Base-by-base conservation (phyloP, 2,797 vertebrate species). In the Sebastes kiyomatsui region DNA sequence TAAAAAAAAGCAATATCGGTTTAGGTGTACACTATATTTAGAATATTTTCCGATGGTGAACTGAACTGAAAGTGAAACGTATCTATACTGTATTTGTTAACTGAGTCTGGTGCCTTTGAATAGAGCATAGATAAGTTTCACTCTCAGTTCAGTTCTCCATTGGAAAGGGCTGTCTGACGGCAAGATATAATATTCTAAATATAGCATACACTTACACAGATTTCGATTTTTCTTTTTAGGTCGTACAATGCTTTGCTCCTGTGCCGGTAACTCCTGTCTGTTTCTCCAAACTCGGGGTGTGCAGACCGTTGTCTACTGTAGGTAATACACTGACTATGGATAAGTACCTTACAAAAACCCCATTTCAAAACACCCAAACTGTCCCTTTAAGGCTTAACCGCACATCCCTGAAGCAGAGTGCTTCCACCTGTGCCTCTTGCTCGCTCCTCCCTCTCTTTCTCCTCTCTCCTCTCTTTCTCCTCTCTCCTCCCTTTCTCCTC, bases 341-440 rank as follows among this genome's bases (percentile, higher is more conserved):
- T 54, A 54, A 54, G 20, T 54, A 22, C 49, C 49, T 54, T 30
- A 30, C 28, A 30, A 54, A 2, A 54, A 54, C 49, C 2, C 20
- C 20, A n/a, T n/a, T 54, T 54, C 49, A 54, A 54, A 54, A 54
- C 49, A 54, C 8, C 49, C 49, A 22, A 54, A 54, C 49, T 54
- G 9, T 54, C 9, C 49, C 49, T 54, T 81, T 67, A 79, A 59
- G 55, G 28, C 38, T 67, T 52, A 75, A 77, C 81, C 13, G 35
- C 66, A 74, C 76, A 67, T 86, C 76, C 84, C 77, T 71, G 64
- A 79, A 70, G 84, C 86, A 32, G 54, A 94, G 91, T 88, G 89
- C 83, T 91, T 87, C 86, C 92, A 92, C 90, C 93, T 93, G 92
- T 82, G 75, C 75, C 77, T 71, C 85, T 76, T 67, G 66, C 80